A percentile compares a stretch with the other conserved stretches of the same genome.
Conservation (phyloP, 2,113 vertebrate species). For the Artemisiospiza belli region DNA sequence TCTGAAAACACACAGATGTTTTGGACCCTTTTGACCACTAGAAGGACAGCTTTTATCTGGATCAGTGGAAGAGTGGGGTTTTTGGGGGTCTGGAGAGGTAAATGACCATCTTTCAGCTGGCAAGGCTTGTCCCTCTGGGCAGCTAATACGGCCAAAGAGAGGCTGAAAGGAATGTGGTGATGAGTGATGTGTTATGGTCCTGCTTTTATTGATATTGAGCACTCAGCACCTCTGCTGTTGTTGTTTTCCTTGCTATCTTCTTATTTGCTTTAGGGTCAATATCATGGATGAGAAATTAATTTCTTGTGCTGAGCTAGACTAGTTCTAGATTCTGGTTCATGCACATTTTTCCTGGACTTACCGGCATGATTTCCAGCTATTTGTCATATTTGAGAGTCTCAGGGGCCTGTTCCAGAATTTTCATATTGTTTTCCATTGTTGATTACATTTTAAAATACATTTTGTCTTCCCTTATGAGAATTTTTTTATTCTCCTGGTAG, state of each 20-base stretch:
- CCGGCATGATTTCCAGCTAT: background rate
- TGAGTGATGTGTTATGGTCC: background rate
- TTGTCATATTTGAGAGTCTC: background rate
- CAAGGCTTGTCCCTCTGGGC: background rate
- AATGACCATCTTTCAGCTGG: background rate
- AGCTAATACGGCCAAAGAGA: background rate
- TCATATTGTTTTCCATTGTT: background rate
- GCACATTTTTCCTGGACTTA: background rate
- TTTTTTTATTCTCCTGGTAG: background rate
- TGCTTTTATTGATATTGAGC: background rate
- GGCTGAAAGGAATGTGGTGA: background rate
- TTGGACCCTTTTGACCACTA: background rate
- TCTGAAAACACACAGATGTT: slow-evolving; percentile 4
- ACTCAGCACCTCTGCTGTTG: background rate
- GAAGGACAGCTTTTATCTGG: background rate
- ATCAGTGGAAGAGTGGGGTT: background rate
- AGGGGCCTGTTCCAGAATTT: background rate
- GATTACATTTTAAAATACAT: background rate
- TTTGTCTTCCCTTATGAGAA: background rate
- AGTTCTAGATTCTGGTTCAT: background rate
- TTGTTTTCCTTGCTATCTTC: background rate
- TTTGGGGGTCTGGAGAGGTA: background rate
- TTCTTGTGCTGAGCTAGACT: background rate
- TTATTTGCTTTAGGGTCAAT: background rate
- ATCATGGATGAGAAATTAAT: background rate